Base-by-base conservation (phyloP, 1,140 invertebrate species). In the Listronotus bonariensis region DNA sequence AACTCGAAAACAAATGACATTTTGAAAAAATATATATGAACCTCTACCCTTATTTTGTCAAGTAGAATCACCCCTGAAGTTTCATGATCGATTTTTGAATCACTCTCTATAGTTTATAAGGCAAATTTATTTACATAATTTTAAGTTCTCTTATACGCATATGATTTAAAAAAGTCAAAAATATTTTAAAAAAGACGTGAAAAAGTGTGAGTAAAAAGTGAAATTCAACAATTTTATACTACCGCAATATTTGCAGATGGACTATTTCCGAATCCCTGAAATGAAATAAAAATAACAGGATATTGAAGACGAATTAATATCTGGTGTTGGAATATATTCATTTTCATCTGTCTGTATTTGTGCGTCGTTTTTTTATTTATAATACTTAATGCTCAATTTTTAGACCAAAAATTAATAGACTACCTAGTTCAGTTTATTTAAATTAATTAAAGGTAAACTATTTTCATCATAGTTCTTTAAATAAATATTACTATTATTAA, bases 211-310 rank as follows among this genome's bases (percentile, higher is more conserved):
- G 58, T 65, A 73, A 76, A 72, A 76, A 71, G 67, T 68, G 70
- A 72, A 69, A 76, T 76, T 74, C 62, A 74, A 75, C 38, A 66
- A 59, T 53, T 45, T 59, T 54, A 80, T 80, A 81, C 80, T 81
- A 81, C 80, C 80, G 78, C 79, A 76, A 80, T 77, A 79, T 80
- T 81, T 68, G 77, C 75, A 73, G 77, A 76, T 68, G 76, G 76
- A 72, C 77, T 79, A 78, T 79, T 79, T 76, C 77, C 77, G 73
- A 78, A 79, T 72, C 75, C 77, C 77, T 79, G 77, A 77, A 79
- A 79, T 74, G 74, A 66, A 66, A 57, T 56, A 63, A 55, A 63
- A 36, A 52, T 63, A 52, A 63, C 61, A 63, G 20, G 52, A 53
- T 12, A 26, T 14, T 57, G 36, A 17, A 17, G 5, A 18, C 11